Conservation (phyloP, 2,797 vertebrate genomes). For the Eupleurogrammus muticus region DNA sequence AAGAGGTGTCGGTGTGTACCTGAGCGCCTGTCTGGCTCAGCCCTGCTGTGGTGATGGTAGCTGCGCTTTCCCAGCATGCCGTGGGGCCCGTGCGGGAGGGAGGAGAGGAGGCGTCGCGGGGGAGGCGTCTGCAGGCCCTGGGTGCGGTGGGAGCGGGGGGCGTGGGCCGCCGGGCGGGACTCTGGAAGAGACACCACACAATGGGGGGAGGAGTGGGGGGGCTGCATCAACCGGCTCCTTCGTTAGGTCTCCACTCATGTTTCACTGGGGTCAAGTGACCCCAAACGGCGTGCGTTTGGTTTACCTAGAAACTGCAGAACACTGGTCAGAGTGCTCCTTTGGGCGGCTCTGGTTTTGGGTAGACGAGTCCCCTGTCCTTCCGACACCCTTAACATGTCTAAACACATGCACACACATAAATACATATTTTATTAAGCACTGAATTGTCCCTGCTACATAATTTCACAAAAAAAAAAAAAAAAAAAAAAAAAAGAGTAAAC, state of each 20-base stretch:
- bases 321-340: conserved; percentile 94
- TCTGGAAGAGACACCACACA: conserved; percentile 84
- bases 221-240: conserved; percentile 58
- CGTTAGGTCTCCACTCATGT: not conserved
- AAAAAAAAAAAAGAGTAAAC: too few species aligned
- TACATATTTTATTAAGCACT: conserved; percentile 55
- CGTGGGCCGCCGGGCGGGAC: conserved; percentile 90
- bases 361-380: conserved; percentile 91
- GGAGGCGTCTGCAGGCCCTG: conserved; percentile 90
- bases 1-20: conserved; percentile 46
- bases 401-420: conserved; percentile 65
- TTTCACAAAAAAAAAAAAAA: not conserved
- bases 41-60: conserved; percentile 95
- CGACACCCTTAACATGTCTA: conserved; percentile 95
- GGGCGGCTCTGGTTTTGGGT: conserved; percentile 90
- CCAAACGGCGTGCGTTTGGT: conserved; percentile 19
- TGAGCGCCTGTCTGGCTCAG: conserved; percentile 86
- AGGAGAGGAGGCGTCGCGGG: conserved; percentile 90
- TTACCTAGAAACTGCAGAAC: conserved; percentile 97
- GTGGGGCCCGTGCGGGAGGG: conserved; percentile 89
- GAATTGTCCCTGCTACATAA: conserved; percentile 19
- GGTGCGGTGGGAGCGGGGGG: conserved; percentile 90
- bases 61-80: conserved; percentile 97
- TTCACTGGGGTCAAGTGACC: not conserved
- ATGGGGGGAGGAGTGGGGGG: conserved; percentile 6